Percentiles rank a stretch among this genome's conserved stretches.
Conservation (phyloP, 2,113 vertebrate species). For the Panurus biarmicus region DNA sequence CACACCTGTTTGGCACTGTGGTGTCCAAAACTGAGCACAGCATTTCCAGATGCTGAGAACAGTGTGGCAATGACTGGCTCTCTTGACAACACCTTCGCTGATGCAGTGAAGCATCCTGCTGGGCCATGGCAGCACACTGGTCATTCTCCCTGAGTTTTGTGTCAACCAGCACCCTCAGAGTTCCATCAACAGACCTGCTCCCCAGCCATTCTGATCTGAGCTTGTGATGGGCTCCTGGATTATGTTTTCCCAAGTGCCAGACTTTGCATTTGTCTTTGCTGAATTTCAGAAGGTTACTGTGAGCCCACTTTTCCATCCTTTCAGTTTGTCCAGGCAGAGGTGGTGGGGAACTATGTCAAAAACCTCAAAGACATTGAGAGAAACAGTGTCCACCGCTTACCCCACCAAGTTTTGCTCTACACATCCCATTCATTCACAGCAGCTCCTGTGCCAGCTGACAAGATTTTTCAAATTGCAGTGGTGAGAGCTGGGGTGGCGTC, state of each 20-base stretch:
- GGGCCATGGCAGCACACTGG: neutral
- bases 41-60: no score
- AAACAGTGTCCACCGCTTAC: neutral
- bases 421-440: neutral
- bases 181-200: no score
- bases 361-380: neutral
- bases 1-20: neutral
- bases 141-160: neutral
- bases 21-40: neutral
- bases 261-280: neutral
- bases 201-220: neutral
- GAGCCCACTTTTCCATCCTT: neutral
- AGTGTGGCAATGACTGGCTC: neutral
- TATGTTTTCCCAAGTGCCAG: neutral
- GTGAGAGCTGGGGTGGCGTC: neutral
- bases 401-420: no score
- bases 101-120: neutral
- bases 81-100: neutral
- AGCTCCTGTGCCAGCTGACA: neutral
- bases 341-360: neutral
- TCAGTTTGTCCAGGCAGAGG: neutral
- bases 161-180: neutral
- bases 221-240: neutral
- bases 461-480: rapidly evolving
- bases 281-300: neutral